These are phyloP conservation scores for Lingula anatina DNA, from an alignment of 2,888 invertebrate species.

Conservation along the genomic window DNA sequence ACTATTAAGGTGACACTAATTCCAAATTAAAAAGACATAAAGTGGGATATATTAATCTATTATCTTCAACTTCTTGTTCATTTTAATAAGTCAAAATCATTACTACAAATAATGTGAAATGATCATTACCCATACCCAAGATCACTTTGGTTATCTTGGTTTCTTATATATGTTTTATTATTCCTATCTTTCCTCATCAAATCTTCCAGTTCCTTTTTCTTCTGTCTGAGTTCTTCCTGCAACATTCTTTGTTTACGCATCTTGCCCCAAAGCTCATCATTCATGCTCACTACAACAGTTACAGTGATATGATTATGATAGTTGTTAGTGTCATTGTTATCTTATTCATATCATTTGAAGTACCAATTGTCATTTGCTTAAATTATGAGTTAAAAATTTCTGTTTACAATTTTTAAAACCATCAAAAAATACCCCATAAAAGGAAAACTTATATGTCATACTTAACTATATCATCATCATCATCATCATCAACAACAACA, in stretches of 20 bases:
- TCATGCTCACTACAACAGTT: too few relatives aligned
- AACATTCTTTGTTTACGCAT: slow-evolving; percentile 50
- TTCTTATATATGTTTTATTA: slow-evolving; percentile 38
- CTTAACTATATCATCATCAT: too few relatives aligned
- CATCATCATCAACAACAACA: too few relatives aligned
- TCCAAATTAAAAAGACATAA: not conserved
- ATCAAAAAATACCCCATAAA: too few relatives aligned
- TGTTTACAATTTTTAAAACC: too few relatives aligned
- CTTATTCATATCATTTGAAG: too few relatives aligned
- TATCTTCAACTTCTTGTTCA: not conserved
- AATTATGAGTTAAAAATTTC: too few relatives aligned
- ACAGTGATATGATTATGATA: too few relatives aligned
- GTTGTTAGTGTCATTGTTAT: too few relatives aligned
- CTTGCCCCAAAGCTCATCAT: slow-evolving; percentile 49
- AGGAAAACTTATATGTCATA: too few relatives aligned
- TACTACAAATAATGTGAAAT: not conserved
- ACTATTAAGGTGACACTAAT: not conserved
- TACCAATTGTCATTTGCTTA: too few relatives aligned
- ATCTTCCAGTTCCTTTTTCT: slow-evolving; percentile 46
- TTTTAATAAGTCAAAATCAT: not conserved
- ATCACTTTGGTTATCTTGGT: slow-evolving; percentile 50
- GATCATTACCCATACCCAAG: slow-evolving; percentile 35
- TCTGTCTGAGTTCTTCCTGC: slow-evolving; percentile 48
- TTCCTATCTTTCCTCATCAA: slow-evolving; percentile 48
- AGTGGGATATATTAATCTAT: not conserved